These are phyloP conservation scores for Thereva nobilitata DNA, from an alignment of 2,888 invertebrate species.

Conservation along the genomic window DNA sequence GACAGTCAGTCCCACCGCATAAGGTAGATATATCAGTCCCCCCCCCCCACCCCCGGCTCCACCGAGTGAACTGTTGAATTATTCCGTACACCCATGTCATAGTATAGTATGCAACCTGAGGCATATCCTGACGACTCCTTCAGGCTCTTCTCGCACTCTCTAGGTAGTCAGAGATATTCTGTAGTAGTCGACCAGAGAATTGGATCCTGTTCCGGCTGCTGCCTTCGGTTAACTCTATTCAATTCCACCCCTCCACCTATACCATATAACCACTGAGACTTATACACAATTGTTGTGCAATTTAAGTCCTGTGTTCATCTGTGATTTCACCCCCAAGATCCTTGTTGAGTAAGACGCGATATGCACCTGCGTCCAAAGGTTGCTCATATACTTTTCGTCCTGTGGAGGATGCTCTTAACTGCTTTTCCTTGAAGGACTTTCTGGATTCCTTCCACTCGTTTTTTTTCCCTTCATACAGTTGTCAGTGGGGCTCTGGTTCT, in stretches of 20 bases:
- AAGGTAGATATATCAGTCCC: conserved; percentile 39
- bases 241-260: conserved; percentile 12
- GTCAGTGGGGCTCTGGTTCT: conserved; percentile 15
- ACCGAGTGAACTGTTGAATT: conserved; percentile 35
- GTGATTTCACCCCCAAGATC: conserved; percentile 34
- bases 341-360: conserved; percentile 40
- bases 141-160: conserved; percentile 5
- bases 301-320: conserved; percentile 36
- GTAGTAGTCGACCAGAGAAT: conserved; percentile 34
- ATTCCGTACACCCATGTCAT: conserved; percentile 31
- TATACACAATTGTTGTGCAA: conserved; percentile 37
- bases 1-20: conserved; percentile 33
- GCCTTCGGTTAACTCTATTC: conserved; percentile 36
- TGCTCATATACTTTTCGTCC: conserved; percentile 27
- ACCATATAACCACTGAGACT: not conserved
- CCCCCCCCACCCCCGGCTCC: not conserved
- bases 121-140: conserved; percentile 27
- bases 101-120: conserved; percentile 31
- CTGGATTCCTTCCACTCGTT: conserved; percentile 5
- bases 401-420: not conserved
- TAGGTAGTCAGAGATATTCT: not conserved
- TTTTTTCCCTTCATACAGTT: conserved; percentile 14
- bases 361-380: conserved; percentile 41
- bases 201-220: conserved; percentile 34
- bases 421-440: conserved; percentile 16